Percentiles rank a stretch among this genome's conserved stretches.
These are phyloP conservation scores for Mythimna impura DNA, from an alignment of 2,888 invertebrate species.

Conservation along the genomic window DNA sequence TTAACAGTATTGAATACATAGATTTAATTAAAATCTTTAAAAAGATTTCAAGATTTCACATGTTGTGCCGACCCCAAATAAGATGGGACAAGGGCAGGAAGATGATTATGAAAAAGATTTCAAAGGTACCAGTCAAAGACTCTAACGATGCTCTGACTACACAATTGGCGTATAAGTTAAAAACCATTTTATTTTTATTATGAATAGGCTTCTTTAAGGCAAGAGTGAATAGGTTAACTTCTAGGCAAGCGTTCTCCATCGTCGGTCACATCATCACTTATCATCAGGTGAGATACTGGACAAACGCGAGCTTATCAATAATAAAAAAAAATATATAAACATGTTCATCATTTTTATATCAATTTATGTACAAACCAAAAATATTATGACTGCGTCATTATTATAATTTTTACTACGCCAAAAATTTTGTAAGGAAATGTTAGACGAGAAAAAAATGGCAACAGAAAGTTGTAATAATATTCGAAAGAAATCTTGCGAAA, in stretches of 20 bases:
- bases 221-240: too few species aligned
- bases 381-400: neutral
- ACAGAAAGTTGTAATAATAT: slow-evolving; percentile 1
- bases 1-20: too few species aligned
- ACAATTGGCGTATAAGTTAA: neutral
- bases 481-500: slow-evolving; percentile 3
- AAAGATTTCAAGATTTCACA: too few species aligned
- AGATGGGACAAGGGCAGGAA: too few species aligned
- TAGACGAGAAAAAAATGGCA: slow-evolving; percentile 5
- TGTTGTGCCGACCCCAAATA: too few species aligned
- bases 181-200: neutral
- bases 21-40: neutral
- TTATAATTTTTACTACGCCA: neutral
- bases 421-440: slow-evolving; percentile 9
- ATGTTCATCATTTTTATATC: neutral
- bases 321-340: too few species aligned
- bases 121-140: neutral
- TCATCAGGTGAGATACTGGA: too few species aligned
- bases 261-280: too few species aligned
- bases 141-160: neutral
- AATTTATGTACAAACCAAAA: slow-evolving; percentile 4
- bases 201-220: too few species aligned
- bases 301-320: too few species aligned
- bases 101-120: neutral
- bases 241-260: too few species aligned